Base-by-base conservation (phyloP, 1,140 invertebrate genomes). In the Pseudomyrmex flavicornis region DNA sequence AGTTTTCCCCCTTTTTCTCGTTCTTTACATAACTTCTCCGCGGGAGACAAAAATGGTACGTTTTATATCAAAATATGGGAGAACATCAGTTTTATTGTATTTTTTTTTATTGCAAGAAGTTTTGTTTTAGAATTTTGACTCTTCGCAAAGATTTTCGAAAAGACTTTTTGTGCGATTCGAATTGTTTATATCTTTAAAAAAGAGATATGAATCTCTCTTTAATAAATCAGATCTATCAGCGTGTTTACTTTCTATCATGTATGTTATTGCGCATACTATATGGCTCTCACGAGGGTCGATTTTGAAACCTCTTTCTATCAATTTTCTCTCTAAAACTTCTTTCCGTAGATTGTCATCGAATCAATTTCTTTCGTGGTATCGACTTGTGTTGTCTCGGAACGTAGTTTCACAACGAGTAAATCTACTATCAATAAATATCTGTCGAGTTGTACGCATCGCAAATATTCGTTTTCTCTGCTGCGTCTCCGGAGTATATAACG, bases 361-460 rank as follows among this genome's bases (percentile, higher is more conserved):
- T 69, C 50, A 56, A 68, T 77, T 68, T 44, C 17, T 77, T 26
- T 26, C 75, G 5, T 10, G 50, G 48, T 52, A 46, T 1, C 52
- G 35, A 68, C 26, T 77, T 56, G 44, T 77, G 35, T 35, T 35
- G 35, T 50, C 5, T n/a, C 26, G 20, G 35, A 59, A n/a, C 44
- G 20, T 44, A 15, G 7, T 70, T 48, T 15, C 20, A 79, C 15
- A 46, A 48, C 15, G 56, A 48, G 46, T 70, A 80, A 80, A 80
- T 80, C 54, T 48, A 58, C 66, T 48, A 48, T 70, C 66, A 59
- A 80, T 80, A 80, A 80, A 80, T 72, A 70, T 70, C 75, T 48
- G 65, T 79, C 65, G 35, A 79, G 26, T 35, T 58, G 20, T 4
- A 79, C 76, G 76, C 76, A 70, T 79, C 65, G 65, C 76, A 79